A percentile compares a stretch with the other conserved stretches of the same genome.
Conservation (phyloP, 2,113 vertebrate genomes). For the Hymenochirus boettgeri region DNA sequence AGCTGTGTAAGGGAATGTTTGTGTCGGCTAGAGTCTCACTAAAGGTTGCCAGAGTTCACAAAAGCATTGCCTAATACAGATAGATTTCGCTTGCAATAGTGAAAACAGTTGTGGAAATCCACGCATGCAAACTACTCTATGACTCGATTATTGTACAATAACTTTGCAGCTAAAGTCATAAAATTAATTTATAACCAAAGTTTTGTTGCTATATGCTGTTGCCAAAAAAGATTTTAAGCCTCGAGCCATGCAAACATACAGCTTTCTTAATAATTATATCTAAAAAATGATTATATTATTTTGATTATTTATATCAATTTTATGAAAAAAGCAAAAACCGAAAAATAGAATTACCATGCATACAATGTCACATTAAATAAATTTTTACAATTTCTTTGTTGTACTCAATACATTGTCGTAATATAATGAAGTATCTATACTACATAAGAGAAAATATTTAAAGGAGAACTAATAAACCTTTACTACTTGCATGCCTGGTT, state of each 20-base stretch:
- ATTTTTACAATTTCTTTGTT: no score
- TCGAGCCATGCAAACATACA: slow-evolving; percentile 23
- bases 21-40: slow-evolving; percentile 25
- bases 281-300: no score
- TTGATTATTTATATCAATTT: no score
- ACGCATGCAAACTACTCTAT: slow-evolving; percentile 32
- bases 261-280: no score
- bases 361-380: no score
- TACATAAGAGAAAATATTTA: no score
- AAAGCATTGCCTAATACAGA: slow-evolving; percentile 37
- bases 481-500: no score
- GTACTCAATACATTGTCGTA: no score
- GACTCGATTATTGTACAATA: slow-evolving; percentile 31
- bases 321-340: no score
- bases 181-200: slow-evolving; percentile 33
- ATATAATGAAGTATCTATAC: no score
- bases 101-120: slow-evolving; percentile 40
- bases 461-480: no score
- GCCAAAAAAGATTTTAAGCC: slow-evolving; percentile 33
- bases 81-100: slow-evolving; percentile 38
- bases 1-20: slow-evolving; percentile 38
- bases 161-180: slow-evolving; percentile 38
- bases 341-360: no score
- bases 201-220: slow-evolving; percentile 26
- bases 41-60: slow-evolving; percentile 42